Percentiles rank a stretch among this genome's conserved stretches.
Conservation (phyloP, 2,113 vertebrate genomes). For the Lontra canadensis region DNA sequence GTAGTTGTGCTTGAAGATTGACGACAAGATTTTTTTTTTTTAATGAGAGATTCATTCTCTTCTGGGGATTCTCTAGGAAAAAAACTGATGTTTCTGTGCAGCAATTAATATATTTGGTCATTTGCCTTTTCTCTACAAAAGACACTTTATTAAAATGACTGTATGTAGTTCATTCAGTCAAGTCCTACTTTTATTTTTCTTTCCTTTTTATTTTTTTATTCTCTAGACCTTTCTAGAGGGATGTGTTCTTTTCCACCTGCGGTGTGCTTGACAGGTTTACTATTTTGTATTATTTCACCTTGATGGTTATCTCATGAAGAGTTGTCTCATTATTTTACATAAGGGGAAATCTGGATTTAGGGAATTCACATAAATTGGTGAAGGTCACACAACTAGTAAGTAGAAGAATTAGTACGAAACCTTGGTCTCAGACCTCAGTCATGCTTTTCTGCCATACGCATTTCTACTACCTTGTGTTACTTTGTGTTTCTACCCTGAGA, state of each 20-base stretch:
- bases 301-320: neutral
- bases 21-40: neutral
- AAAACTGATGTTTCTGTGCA: neutral
- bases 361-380: neutral
- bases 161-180: neutral
- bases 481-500: neutral
- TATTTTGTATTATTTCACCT: constrained; percentile 26
- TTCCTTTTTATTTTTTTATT: constrained; percentile 26
- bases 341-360: neutral
- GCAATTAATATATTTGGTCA: neutral
- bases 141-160: constrained; percentile 10
- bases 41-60: neutral
- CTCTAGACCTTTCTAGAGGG: neutral
- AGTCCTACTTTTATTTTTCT: neutral
- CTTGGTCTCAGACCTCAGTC: neutral
- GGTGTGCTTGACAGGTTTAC: neutral
- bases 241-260: neutral
- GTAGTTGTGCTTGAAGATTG: neutral
- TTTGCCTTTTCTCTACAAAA: neutral
- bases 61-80: neutral
- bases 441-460: neutral
- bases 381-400: neutral
- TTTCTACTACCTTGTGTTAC: neutral
- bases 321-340: neutral
- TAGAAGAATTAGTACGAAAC: neutral